Conservation (phyloP, 2,113 vertebrate genomes). For the Asarcornis scutulata region DNA sequence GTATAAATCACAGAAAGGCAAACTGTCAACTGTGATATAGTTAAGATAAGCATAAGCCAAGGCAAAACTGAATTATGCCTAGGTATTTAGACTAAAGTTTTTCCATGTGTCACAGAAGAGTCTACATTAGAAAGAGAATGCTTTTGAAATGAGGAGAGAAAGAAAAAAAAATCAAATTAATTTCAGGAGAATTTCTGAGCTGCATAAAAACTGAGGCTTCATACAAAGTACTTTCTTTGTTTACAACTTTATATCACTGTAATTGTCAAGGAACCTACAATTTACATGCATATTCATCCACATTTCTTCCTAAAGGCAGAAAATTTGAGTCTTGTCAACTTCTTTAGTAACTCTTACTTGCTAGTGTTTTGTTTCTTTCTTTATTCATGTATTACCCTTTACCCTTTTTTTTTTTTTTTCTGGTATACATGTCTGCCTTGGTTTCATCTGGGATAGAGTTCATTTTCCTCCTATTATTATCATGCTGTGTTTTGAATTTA, state of each 20-base stretch:
- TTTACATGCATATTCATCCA: background rate
- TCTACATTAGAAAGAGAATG: conserved; percentile 16
- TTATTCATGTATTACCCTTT: background rate
- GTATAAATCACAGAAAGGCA: conserved; percentile 50
- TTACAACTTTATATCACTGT: background rate
- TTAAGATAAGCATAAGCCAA: conserved; percentile 56
- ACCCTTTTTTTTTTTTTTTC: background rate
- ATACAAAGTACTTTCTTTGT: background rate
- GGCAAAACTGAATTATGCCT: conserved; percentile 37
- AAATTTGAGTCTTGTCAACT: background rate
- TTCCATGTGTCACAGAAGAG: conserved; percentile 14
- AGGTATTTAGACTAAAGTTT: conserved; percentile 21
- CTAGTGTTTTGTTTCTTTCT: background rate
- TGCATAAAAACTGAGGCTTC: conserved; percentile 16
- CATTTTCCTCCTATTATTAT: no score
- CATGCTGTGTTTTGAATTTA: no score
- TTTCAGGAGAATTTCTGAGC: conserved; percentile 6
- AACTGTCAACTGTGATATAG: conserved; percentile 63
- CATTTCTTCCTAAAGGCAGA: background rate
- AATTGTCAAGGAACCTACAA: background rate
- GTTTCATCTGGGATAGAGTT: no score
- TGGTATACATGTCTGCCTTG: background rate
- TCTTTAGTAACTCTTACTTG: background rate
- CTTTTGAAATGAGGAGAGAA: conserved; percentile 21
- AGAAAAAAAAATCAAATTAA: background rate